These are phyloP conservation scores for Harmothoe impar DNA, from an alignment of 2,888 invertebrate genomes.

Conservation along the genomic window DNA sequence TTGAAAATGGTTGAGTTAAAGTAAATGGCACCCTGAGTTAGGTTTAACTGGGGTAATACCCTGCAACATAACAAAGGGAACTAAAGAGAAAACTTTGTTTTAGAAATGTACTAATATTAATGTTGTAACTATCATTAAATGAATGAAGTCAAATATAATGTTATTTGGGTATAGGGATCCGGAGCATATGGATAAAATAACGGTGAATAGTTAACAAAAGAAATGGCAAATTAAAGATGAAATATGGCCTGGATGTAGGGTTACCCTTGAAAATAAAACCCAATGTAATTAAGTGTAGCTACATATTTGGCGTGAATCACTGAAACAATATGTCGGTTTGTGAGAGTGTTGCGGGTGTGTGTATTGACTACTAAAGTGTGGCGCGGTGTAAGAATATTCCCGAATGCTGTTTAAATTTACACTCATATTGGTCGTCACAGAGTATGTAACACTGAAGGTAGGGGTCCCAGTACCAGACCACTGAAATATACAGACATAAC, in stretches of 20 bases:
- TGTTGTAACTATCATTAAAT: too few relatives aligned
- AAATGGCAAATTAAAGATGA: background rate
- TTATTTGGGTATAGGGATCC: background rate
- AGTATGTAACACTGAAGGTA: slow-evolving; percentile 58
- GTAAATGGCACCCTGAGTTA: background rate
- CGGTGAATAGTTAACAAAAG: background rate
- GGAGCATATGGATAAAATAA: slow-evolving; percentile 22
- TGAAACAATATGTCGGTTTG: background rate
- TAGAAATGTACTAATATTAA: slow-evolving; percentile 10
- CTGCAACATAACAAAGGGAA: background rate
- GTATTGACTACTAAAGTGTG: background rate
- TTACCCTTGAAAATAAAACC: background rate
- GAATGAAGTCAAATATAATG: background rate
- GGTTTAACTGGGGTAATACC: background rate
- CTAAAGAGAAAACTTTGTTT: background rate
- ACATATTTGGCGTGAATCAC: background rate
- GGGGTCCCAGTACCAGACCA: slow-evolving; percentile 50
- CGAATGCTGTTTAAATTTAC: slow-evolving; percentile 11
- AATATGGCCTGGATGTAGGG: background rate
- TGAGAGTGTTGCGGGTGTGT: background rate
- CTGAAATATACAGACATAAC: slow-evolving; percentile 33
- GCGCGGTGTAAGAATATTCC: background rate
- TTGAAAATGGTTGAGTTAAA: background rate
- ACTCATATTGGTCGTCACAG: slow-evolving; percentile 56
- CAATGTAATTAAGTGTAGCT: background rate